Conservation (phyloP, 2,888 invertebrate genomes). For the Synergus itoensis region DNA sequence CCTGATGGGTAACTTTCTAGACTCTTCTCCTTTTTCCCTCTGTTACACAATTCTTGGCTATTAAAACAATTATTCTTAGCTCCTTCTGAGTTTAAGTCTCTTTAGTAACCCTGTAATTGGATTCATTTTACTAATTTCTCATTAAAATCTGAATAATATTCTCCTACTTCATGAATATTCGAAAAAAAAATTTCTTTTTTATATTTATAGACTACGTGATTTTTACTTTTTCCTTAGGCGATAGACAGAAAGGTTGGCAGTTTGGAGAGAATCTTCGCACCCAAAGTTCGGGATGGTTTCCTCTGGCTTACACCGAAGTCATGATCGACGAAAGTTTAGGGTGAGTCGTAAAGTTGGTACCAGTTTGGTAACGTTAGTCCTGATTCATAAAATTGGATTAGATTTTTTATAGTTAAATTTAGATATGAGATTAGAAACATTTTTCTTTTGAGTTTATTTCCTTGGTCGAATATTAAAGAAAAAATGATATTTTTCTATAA, state of each 20-base stretch:
- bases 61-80: constrained; percentile 8
- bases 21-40: constrained; percentile 20
- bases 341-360: constrained; percentile 76
- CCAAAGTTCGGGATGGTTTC: constrained; percentile 97
- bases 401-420: neutral
- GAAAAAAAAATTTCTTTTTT: neutral
- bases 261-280: constrained; percentile 96
- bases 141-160: neutral
- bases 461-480: too few species aligned
- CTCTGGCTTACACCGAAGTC: constrained; percentile 95
- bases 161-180: neutral
- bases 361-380: too few species aligned
- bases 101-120: neutral
- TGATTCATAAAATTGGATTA: neutral
- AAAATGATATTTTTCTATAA: too few species aligned
- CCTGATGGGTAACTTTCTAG: constrained; percentile 82
- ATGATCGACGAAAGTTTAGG: constrained; percentile 84
- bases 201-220: neutral
- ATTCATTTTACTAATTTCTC: neutral
- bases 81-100: neutral
- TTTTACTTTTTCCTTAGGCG: constrained; percentile 78
- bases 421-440: neutral
- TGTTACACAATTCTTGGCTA: constrained; percentile 32
- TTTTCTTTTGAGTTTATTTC: too few species aligned
- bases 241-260: constrained; percentile 97